Evolutionary conservation across 2,888 invertebrate species (phyloP), one percentile per base, ranked within the genome.

Genomic region (Macrosiphum euphorbiae): DNA sequence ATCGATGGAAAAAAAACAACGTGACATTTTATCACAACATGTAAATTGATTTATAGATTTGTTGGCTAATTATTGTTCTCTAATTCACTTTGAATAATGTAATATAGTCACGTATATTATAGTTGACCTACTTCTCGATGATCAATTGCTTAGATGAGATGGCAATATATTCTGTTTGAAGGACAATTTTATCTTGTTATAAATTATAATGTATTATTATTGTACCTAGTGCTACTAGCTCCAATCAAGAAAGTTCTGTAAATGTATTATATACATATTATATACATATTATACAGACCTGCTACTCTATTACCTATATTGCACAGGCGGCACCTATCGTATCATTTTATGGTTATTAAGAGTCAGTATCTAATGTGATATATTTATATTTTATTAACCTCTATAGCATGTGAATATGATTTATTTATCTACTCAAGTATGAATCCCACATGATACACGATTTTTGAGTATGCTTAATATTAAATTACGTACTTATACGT

Each of bases 71-170:
- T 78, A 41, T 35, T 78, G 78, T 78, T 78, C 78, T 78, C 35
- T 35, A 78, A 78, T 78, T 78, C 78, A 24, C 78, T 78, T 78
- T 78, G 78, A 78, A 78, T 78, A 78, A 78, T 78, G 20, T 78
- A 78, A 78, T 78, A 78, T 78, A 35, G 78, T 78, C 78, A 78
- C 78, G 78, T 78, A 35, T 78, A 78, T 35, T 78, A 78, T 78
- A 78, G 78, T 78, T 78, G 35, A 78, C 78, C 35, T 78, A 78
- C 78, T 78, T 78, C 8, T 78, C 35, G 78, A 35, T 78, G 78
- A 78, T 78, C 78, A 78, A 78, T 78, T 78, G 78, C 78, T 78
- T 78, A 78, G 35, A 78, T 78, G 78, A 78, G 35, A 78, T 35
- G 8, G 78, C 78, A 78, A 78, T 78, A 78, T 78, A 78, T 78